Evolutionary conservation across 1,140 invertebrate genomes (phyloP).

Genomic region (Paraescarpia echinospica): DNA sequence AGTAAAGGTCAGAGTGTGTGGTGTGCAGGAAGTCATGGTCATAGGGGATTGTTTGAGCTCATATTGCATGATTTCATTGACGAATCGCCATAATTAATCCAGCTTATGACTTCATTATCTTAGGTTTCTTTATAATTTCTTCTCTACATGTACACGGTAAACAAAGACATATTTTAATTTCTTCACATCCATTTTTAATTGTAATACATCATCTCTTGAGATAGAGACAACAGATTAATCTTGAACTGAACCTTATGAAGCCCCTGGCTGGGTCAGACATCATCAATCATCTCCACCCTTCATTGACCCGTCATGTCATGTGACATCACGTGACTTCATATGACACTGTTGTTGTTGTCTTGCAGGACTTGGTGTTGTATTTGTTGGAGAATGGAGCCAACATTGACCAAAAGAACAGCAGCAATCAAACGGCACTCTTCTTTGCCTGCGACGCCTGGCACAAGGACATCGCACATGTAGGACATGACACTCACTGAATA

Average conservation of each 20-base stretch:
- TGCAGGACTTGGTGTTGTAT: slow-evolving; percentile 45
- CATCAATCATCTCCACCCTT: neutral
- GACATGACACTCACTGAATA: slow-evolving; percentile 10
- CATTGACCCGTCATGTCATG: neutral
- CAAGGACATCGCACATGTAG: slow-evolving; percentile 49
- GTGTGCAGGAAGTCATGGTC: too few relatives aligned
- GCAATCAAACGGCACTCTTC: slow-evolving; percentile 47
- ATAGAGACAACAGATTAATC: neutral
- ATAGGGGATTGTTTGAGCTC: too few relatives aligned
- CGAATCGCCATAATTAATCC: too few relatives aligned
- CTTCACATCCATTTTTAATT: neutral
- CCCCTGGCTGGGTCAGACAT: neutral
- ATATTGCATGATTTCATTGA: too few relatives aligned
- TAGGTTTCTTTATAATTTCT: neutral
- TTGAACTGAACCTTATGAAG: neutral
- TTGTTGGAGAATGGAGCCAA: slow-evolving; percentile 52
- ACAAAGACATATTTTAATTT: neutral
- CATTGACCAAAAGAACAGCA: slow-evolving; percentile 49
- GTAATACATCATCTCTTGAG: neutral
- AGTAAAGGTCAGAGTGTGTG: neutral
- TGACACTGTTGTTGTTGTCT: slow-evolving; percentile 15
- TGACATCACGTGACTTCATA: neutral
- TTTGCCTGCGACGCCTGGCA: slow-evolving; percentile 50
- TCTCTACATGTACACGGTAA: neutral
- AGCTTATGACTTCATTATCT: too few relatives aligned